Base-by-base conservation (phyloP, 1,140 invertebrate species). In the Rhynchophorus ferrugineus region DNA sequence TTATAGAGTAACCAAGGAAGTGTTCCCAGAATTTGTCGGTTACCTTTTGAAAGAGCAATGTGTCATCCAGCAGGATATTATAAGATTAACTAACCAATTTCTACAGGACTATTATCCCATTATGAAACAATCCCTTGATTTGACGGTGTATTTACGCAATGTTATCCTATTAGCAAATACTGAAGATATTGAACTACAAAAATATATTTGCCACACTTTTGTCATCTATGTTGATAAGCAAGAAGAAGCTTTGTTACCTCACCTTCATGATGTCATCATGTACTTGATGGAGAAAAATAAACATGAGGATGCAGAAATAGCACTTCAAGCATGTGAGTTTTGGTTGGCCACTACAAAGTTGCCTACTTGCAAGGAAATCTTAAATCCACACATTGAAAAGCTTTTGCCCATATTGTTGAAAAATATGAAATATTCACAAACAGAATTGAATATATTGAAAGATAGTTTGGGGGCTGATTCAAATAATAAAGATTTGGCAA, bases 311-410 rank as follows among this genome's bases (percentile, higher is more conserved):
- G 89, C 95, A 62, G 85, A 84, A 47, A 92, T 98, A 7, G 92
- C 95, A 2, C 73, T 98, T 50, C 95, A 99, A 73, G 96, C 95
- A 1, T 99, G 96, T 67, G 96, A 99, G 71, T 99, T 98, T 75
- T 99, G 95, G 96, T 70, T 99, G 21, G 91, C 94, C 0, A 74
- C 98, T 16, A 93, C 95, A 2, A 96, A 99, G 65, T 91, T 97
- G 66, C 83, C 84, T 50, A 86, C 97, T 43, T 98, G 95, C 71
- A 89, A 88, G 69, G 91, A 96, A 67, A 89, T 93, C 16, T 74
- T 99, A 6, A 77, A 78, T 0, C 85, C 87, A 1, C 89, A 97
- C 71, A 78, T 98, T 56, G 75, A 81, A 0, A 78, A 84, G 58
- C 74, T 99, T 17, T 80, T 98, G 55, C 95, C 95, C 3, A 81